These are phyloP conservation scores for Nomia melanderi DNA, from an alignment of 1,140 invertebrate species.

Conservation along the genomic window DNA sequence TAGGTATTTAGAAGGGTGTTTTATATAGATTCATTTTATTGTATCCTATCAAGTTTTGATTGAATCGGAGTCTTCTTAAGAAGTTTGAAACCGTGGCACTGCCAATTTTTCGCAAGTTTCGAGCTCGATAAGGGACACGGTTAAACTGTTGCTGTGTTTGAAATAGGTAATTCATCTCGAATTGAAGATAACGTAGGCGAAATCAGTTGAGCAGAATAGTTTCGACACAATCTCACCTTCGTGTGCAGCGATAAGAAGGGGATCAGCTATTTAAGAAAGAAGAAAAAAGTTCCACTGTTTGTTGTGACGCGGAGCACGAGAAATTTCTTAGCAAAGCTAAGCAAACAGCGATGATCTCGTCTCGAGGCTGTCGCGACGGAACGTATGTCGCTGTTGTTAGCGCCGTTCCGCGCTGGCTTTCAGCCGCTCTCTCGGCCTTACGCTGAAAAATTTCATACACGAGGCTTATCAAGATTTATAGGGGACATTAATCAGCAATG, in stretches of 20 bases:
- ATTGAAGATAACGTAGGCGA: no score
- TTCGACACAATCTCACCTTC: background rate
- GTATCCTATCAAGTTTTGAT: no score
- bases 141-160: no score
- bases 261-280: background rate
- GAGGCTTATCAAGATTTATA: background rate
- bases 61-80: no score
- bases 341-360: slow-evolving; percentile 22
- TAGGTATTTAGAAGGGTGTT: no score
- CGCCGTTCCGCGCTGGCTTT: background rate
- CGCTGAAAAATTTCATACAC: background rate
- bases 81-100: no score
- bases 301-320: slow-evolving; percentile 2
- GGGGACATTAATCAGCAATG: background rate
- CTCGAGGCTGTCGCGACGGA: background rate
- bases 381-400: slow-evolving; percentile 17
- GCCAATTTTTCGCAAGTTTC: no score
- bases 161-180: no score
- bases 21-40: no score
- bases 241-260: background rate
- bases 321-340: slow-evolving; percentile 15
- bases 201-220: background rate
- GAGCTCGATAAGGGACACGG: no score
- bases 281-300: slow-evolving; percentile 28
- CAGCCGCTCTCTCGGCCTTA: background rate